Percentiles rank a stretch among this genome's conserved stretches.
Evolutionary conservation across 2,113 vertebrate genomes (phyloP).

Genomic region (Picathartes gymnocephalus): DNA sequence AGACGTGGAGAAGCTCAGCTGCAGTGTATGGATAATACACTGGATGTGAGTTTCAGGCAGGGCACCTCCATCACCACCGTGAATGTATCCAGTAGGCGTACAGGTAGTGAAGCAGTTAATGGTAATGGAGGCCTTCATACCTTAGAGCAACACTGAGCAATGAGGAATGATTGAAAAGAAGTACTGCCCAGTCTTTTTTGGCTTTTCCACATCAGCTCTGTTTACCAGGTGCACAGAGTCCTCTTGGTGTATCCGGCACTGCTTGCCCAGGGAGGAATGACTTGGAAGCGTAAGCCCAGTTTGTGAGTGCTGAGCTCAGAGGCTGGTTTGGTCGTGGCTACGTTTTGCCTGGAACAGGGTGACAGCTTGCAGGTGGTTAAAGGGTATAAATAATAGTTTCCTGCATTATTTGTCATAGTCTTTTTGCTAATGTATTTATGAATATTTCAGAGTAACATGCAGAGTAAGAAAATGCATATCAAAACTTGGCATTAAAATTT

Average conservation of each 20-base stretch:
- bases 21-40: background rate
- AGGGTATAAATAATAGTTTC: background rate
- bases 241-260: background rate
- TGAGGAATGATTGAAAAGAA: background rate
- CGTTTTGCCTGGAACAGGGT: background rate
- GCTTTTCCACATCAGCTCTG: background rate
- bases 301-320: background rate
- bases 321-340: background rate
- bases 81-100: accelerated
- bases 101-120: background rate
- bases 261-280: background rate
- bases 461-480: background rate
- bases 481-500: background rate
- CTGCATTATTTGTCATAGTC: background rate
- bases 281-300: background rate
- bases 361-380: background rate
- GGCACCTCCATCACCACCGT: background rate
- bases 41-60: background rate
- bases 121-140: background rate
- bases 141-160: background rate
- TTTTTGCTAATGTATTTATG: background rate
- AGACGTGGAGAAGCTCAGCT: background rate
- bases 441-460: background rate
- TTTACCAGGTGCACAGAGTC: background rate
- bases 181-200: background rate